Percentiles rank a stretch among this genome's conserved stretches.
Conservation (phyloP, 2,113 vertebrate species). For the Forbesichthys papilliferus region DNA sequence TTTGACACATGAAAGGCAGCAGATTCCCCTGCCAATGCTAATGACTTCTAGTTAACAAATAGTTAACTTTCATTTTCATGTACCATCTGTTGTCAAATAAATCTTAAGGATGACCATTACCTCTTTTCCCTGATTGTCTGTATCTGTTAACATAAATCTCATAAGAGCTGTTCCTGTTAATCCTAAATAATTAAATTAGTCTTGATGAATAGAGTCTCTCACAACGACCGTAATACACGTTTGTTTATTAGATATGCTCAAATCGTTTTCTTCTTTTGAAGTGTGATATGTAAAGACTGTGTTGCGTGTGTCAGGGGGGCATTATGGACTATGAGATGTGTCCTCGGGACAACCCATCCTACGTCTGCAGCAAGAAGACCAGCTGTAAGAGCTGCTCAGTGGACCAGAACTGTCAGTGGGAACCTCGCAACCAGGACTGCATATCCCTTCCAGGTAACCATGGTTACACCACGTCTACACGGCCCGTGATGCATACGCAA, state of each 20-base stretch:
- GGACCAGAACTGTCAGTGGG: constrained; percentile 98
- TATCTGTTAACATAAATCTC: too few relatives aligned
- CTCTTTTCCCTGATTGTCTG: too few relatives aligned
- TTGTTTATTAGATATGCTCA: background rate
- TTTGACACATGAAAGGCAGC: too few relatives aligned
- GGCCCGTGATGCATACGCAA: too few relatives aligned
- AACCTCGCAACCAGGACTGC: constrained; percentile 93
- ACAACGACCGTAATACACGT: background rate
- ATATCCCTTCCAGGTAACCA: constrained; percentile 87
- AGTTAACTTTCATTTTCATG: too few relatives aligned
- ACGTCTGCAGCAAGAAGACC: constrained; percentile 94
- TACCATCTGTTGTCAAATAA: too few relatives aligned
- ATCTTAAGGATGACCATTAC: too few relatives aligned
- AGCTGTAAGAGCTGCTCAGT: constrained; percentile 96
- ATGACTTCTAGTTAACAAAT: too few relatives aligned
- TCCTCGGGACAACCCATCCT: constrained; percentile 91
- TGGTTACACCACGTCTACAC: background rate
- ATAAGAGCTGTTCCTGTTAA: background rate
- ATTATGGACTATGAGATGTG: constrained; percentile 81
- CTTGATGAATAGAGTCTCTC: background rate
- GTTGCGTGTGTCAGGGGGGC: constrained; percentile 72
- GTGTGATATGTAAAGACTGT: constrained; percentile 2
- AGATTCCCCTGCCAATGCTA: too few relatives aligned
- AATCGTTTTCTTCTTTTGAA: background rate
- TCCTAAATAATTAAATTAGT: background rate